Base-by-base conservation (phyloP, 30 jellyfish, hydroid and myxozoan genomes). In the Haliclystus octoradiatus region DNA sequence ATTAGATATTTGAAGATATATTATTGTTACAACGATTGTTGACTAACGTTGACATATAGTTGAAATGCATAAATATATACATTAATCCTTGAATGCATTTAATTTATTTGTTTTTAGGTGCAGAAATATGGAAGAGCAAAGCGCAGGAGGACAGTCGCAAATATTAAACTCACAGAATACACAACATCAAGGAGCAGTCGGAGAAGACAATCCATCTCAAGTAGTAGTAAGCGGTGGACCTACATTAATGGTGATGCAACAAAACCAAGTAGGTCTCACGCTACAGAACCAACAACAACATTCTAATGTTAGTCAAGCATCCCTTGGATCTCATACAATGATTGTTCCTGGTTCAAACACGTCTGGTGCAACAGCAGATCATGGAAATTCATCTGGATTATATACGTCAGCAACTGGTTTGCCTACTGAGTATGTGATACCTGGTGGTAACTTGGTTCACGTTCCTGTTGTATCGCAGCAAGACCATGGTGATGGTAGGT, bases 401-500 rank as follows among this genome's bases (percentile, higher is more conserved):
- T 80, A 80, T 33, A 80, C 94, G n/a, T 64, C 94, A 33, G 71
- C 94, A 4, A 49, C 94, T 0, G 94, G 86, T 15, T 40, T 80
- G 3, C 85, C 94, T 14, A 77, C 86, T n/a, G 94, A 80, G 34
- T 80, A 80, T 72, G 94, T 80, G 30, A 62, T 80, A 19, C 94
- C 85, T 0, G 94, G 94, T 3, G 75, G 80, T 1, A 76, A 67
- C 26, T 74, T 78, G 3, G 71, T 71, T 51, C 91, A 77, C 14
- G 94, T 80, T 49, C 94, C 94, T 15, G 94, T 80, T 28, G 52
- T 80, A 69, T 78, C 75, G 24, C 94, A 80, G 52, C 85, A 71
- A 47, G 93, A 79, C 22, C 71, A 78, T 31, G 66, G 60, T 50
- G 94, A 80, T 69, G 94, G 94, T 72, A 80, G 9, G 33, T 26